Evolutionary conservation across 2,797 vertebrate genomes (phyloP), one percentile per base, ranked within the genome.

Genomic region (Rhynchonycteris naso): DNA sequence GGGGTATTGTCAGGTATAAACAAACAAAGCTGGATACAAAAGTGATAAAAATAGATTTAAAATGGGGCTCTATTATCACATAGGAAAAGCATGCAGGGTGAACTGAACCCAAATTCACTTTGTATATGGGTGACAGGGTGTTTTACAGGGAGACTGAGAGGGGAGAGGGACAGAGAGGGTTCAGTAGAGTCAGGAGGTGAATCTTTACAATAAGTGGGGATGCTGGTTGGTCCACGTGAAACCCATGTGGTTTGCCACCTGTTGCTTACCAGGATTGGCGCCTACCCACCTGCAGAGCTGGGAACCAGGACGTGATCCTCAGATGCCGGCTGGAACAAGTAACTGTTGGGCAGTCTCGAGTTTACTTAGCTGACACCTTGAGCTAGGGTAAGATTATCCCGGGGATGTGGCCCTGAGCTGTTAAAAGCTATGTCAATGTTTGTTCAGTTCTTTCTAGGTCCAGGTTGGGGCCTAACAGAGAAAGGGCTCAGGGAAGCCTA

Each of bases 111-210:
- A 26, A 13, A 21, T 43, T 26, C 10, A 2, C 4, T 28, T 15
- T n/a, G 52, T 10, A 35, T 2, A 18, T 26, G 3, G 2, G 13
- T 26, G 33, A 63, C 7, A 3, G 8, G 19, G 16, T 1, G 1
- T 69, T 76, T 59, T 76, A 52, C 68, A 76, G 52, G 21, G n/a
- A 83, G 10, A 66, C 30, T n/a, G 7, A 54, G 5, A 4, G 38
- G 26, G 30, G 21, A 58, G n/a, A 1, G 16, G 2, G 3, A 16
- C 7, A 63, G 1, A 0, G 1, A 22, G 35, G 66, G 14, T 7
- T 14, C 54, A 2, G 19, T 21, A 30, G 38, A 1, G 0, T 26
- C 12, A 59, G n/a, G 2, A 15, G 38, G 11, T 16, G 69, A 82
- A 84, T 5, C 21, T 33, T 54, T 11, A 33, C 8, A 85, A 33